These are phyloP conservation scores for Dendronephthya gigantea DNA, from an alignment of 64 coral and sea anemone genomes.

Conservation along the genomic window DNA sequence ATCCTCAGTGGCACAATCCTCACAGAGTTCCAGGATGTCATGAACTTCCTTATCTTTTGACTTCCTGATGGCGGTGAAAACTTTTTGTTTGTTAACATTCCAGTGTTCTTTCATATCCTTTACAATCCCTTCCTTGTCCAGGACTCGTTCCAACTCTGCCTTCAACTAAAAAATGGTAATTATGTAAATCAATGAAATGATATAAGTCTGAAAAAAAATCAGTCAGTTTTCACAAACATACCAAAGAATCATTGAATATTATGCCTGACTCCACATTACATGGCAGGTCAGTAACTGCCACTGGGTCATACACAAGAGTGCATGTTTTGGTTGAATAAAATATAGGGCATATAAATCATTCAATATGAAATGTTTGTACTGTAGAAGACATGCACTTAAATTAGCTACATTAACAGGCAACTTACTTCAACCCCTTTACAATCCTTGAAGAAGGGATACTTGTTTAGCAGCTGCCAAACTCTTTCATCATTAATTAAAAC, in stretches of 20 bases:
- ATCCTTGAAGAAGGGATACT: conserved; percentile 34
- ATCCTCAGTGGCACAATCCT: neutral
- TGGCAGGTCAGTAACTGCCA: too few species aligned
- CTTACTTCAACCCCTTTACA: conserved; percentile 31
- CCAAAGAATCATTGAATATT: too few species aligned
- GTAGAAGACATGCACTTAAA: too few species aligned
- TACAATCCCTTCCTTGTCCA: neutral
- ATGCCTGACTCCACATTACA: too few species aligned
- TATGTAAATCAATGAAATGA: too few species aligned
- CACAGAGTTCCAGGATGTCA: neutral
- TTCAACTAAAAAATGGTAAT: neutral
- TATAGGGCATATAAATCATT: too few species aligned
- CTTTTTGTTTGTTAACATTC: neutral
- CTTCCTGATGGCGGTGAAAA: neutral
- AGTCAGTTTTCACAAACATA: neutral
- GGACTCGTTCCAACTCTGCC: neutral
- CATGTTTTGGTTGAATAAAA: too few species aligned
- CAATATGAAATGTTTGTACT: too few species aligned
- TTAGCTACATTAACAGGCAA: too few species aligned
- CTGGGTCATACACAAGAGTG: too few species aligned
- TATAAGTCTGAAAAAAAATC: too few species aligned
- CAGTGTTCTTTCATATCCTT: neutral
- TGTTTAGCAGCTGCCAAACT: neutral
- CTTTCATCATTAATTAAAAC: neutral
- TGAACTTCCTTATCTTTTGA: neutral